Percentiles rank a stretch among this genome's conserved stretches.
Conservation (phyloP, 2,888 invertebrate genomes). For the Thereva unica region DNA sequence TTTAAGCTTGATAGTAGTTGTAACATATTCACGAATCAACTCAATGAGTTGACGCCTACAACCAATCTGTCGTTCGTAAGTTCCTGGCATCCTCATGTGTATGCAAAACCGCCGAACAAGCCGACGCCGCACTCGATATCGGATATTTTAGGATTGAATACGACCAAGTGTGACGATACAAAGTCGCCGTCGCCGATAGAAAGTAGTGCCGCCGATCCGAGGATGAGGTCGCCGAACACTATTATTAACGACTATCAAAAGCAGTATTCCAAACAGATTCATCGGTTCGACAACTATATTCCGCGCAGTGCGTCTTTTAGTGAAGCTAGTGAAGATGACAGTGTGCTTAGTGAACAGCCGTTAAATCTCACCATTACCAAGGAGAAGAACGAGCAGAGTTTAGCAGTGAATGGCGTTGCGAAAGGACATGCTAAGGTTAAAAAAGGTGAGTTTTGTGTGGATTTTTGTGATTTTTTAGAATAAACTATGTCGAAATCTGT, state of each 20-base stretch:
- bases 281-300: conserved; percentile 41
- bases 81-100: conserved; percentile 89
- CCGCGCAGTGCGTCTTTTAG: conserved; percentile 48
- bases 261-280: conserved; percentile 51
- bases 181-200: conserved; percentile 15
- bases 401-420: conserved; percentile 52
- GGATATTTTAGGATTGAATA: conserved; percentile 76
- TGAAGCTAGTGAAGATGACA: conserved; percentile 59
- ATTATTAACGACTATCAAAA: conserved; percentile 53
- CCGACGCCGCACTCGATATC: conserved; percentile 88
- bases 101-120: conserved; percentile 76
- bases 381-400: conserved; percentile 12
- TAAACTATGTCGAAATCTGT: no score
- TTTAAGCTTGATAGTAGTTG: no score
- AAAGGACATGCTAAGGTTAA: conserved; percentile 45
- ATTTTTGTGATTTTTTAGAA: neutral
- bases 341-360: conserved; percentile 60
- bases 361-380: conserved; percentile 62
- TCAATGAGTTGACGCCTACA: conserved; percentile 11
- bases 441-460: conserved; percentile 43
- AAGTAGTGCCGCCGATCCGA: conserved; percentile 32
- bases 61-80: conserved; percentile 41
- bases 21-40: neutral
- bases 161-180: conserved; percentile 19
- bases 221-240: conserved; percentile 53